Conservation (phyloP, 2,797 vertebrate genomes). For the Peromyscus attwateri region DNA sequence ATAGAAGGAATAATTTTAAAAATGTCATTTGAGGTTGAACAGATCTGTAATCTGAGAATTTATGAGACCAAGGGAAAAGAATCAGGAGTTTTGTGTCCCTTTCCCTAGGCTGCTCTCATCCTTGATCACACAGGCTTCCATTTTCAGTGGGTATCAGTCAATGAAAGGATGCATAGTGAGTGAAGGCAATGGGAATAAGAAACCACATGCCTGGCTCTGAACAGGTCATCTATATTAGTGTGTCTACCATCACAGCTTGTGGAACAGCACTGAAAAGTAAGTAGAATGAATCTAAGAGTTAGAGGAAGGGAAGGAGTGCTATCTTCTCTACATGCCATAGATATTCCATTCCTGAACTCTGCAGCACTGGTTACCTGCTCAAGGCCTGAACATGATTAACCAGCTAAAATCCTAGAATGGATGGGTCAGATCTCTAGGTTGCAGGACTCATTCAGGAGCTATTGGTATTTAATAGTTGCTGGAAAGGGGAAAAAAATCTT, state of each 20-base stretch:
- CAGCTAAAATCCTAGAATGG: not conserved
- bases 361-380: too few relatives aligned
- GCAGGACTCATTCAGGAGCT: not conserved
- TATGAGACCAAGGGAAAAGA: not conserved
- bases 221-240: not conserved
- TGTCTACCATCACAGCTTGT: not conserved
- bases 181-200: not conserved
- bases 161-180: not conserved
- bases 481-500: not conserved
- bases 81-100: not conserved
- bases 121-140: not conserved
- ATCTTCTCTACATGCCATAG: not conserved
- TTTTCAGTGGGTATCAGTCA: not conserved
- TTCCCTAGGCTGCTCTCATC: not conserved
- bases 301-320: too few relatives aligned
- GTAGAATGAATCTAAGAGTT: not conserved
- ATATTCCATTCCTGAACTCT: not conserved
- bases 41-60: not conserved
- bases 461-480: not conserved
- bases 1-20: not conserved
- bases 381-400: not conserved
- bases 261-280: too few relatives aligned
- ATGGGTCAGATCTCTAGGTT: not conserved
- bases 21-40: not conserved
- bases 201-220: not conserved